A percentile compares a stretch with the other conserved stretches of the same genome.
phyloP scores from a whole-genome alignment of 2,113 vertebrate genomes.

The Nerophis lumbriciformis region DNA sequence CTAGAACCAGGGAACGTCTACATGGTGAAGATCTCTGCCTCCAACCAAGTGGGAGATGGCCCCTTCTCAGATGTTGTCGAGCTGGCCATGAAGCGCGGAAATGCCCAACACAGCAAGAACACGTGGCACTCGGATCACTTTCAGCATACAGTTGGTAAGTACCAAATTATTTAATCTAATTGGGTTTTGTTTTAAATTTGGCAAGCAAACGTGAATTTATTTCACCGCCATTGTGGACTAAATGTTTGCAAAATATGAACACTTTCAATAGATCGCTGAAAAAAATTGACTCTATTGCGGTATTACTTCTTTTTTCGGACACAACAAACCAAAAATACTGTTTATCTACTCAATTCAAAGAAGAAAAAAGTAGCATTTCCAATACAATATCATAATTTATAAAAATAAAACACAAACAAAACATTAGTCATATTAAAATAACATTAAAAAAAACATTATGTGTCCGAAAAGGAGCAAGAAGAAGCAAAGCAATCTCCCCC shows the following conservation, averaged over 20 bases:
- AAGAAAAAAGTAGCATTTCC: too few species aligned
- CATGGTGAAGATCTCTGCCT: slow-evolving; percentile 88
- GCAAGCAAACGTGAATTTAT: too few species aligned
- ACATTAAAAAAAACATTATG: too few species aligned
- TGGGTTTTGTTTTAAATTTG: neutral
- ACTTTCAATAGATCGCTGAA: neutral
- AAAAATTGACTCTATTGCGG: neutral
- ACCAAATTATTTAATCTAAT: neutral
- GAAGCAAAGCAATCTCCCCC: too few species aligned
- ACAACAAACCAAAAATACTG: too few species aligned
- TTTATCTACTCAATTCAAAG: too few species aligned
- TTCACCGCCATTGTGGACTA: too few species aligned
- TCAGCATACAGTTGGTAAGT: slow-evolving; percentile 75
- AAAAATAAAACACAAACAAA: too few species aligned
- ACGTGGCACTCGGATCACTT: slow-evolving; percentile 73
- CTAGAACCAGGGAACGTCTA: slow-evolving; percentile 85
- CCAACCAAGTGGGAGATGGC: slow-evolving; percentile 89
- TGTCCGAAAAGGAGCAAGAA: too few species aligned
- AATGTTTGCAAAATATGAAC: neutral
- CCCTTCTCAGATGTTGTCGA: slow-evolving; percentile 87
- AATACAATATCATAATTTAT: too few species aligned
- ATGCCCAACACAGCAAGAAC: slow-evolving; percentile 75
- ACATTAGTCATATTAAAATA: too few species aligned
- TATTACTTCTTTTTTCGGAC: too few species aligned
- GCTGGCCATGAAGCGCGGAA: slow-evolving; percentile 75